These are phyloP conservation scores for Apotomis capreana DNA, from an alignment of 2,888 invertebrate species.

Conservation along the genomic window DNA sequence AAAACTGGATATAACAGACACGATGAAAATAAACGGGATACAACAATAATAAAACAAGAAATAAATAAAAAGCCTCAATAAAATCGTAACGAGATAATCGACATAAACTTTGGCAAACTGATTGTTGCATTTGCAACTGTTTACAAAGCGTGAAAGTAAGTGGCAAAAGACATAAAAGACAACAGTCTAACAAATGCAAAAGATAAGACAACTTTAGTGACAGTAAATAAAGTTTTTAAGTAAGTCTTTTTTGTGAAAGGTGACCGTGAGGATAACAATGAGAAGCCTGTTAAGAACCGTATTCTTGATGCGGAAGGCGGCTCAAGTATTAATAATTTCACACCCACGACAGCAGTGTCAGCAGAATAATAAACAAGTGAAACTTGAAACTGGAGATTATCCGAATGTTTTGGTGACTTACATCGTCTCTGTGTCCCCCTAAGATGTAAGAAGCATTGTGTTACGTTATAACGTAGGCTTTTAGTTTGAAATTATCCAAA, in stretches of 20 bases:
- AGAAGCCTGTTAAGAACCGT: constrained; percentile 43
- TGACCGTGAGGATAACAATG: constrained; percentile 36
- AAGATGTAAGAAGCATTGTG: background rate
- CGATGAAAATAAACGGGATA: constrained; percentile 25
- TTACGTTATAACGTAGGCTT: constrained; percentile 2
- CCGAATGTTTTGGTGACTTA: constrained; percentile 19
- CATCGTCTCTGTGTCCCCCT: background rate
- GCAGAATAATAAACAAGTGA: constrained; percentile 40
- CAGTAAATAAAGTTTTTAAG: constrained; percentile 22
- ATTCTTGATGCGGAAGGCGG: constrained; percentile 41
- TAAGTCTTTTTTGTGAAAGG: constrained; percentile 42
- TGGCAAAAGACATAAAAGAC: constrained; percentile 39
- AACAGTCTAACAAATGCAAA: constrained; percentile 33
- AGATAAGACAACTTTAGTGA: constrained; percentile 30
- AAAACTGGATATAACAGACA: constrained; percentile 13
- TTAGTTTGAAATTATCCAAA: background rate
- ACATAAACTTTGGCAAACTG: constrained; percentile 32
- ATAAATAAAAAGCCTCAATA: constrained; percentile 22
- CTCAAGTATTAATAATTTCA: constrained; percentile 37
- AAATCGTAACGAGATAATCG: constrained; percentile 31
- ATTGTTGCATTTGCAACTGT: constrained; percentile 41
- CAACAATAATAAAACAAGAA: constrained; percentile 12
- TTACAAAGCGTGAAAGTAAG: constrained; percentile 40
- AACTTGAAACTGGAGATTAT: constrained; percentile 32
- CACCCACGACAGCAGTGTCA: constrained; percentile 41